Conservation (phyloP, 2,113 vertebrate species). For the Spizaetus ornatus region DNA sequence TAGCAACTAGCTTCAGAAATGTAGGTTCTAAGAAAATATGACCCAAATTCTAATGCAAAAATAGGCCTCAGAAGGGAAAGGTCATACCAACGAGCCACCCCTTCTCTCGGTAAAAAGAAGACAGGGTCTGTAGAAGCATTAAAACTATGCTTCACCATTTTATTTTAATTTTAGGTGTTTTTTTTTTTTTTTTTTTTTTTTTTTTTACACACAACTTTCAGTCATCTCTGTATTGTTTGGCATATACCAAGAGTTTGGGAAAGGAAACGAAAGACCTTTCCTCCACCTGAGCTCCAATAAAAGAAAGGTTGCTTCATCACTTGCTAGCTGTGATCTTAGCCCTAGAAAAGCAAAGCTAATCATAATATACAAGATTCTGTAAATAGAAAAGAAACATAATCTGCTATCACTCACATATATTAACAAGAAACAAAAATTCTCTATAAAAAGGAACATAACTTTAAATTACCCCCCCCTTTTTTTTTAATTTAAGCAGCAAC, state of each 20-base stretch:
- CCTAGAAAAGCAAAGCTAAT: neutral
- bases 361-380: neutral
- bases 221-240: neutral
- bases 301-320: neutral
- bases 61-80: neutral
- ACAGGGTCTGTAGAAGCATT: neutral
- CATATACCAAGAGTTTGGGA: neutral
- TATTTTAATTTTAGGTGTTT: neutral
- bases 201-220: neutral
- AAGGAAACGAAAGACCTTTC: conserved; percentile 28
- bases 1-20: neutral
- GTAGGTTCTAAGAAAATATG: conserved; percentile 7
- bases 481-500: neutral
- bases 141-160: neutral
- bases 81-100: neutral
- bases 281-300: neutral
- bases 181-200: neutral
- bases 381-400: neutral
- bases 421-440: neutral
- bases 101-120: neutral
- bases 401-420: neutral
- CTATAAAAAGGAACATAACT: neutral
- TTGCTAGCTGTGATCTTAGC: neutral
- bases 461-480: neutral
- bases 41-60: conserved; percentile 43